Percentiles rank a stretch among this genome's conserved stretches.
Conservation (phyloP, 1,140 invertebrate species). For the Doryteuthis pealeii region DNA sequence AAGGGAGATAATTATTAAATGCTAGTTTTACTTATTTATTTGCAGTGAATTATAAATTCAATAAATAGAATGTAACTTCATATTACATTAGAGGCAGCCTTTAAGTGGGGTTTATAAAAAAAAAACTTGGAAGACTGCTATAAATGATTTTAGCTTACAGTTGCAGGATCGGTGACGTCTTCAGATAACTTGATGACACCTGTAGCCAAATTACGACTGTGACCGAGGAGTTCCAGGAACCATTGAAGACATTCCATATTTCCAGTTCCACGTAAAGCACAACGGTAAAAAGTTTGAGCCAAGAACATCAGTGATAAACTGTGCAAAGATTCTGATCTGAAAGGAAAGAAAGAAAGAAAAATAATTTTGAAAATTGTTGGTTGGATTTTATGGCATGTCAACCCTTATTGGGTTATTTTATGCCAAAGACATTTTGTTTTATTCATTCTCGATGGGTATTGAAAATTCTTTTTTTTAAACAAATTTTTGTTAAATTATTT, state of each 20-base stretch:
- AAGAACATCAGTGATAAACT: constrained; percentile 24
- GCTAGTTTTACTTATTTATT: too few species aligned
- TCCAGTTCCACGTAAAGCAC: constrained; percentile 23
- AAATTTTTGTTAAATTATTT: too few species aligned
- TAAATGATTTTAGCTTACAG: too few species aligned
- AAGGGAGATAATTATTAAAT: too few species aligned
- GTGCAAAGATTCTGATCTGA: constrained; percentile 7
- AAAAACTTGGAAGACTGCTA: neutral
- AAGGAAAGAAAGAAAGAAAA: neutral
- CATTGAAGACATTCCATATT: constrained; percentile 37
- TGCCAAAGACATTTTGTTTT: too few species aligned
- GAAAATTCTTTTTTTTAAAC: too few species aligned
- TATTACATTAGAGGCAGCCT: neutral
- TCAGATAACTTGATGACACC: constrained; percentile 33
- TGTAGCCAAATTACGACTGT: constrained; percentile 42
- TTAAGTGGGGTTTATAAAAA: too few species aligned
- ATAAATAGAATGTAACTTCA: neutral
- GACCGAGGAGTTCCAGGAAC: constrained; percentile 49
- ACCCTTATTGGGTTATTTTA: too few species aligned
- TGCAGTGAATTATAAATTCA: neutral
- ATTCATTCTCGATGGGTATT: too few species aligned
- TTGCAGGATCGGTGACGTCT: constrained; percentile 19
- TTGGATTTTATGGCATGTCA: too few species aligned
- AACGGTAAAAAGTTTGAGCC: constrained; percentile 34
- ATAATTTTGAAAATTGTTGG: neutral